phyloP scores from a whole-genome alignment of 2,888 invertebrate genomes.

The Drosophila borborema region DNA sequence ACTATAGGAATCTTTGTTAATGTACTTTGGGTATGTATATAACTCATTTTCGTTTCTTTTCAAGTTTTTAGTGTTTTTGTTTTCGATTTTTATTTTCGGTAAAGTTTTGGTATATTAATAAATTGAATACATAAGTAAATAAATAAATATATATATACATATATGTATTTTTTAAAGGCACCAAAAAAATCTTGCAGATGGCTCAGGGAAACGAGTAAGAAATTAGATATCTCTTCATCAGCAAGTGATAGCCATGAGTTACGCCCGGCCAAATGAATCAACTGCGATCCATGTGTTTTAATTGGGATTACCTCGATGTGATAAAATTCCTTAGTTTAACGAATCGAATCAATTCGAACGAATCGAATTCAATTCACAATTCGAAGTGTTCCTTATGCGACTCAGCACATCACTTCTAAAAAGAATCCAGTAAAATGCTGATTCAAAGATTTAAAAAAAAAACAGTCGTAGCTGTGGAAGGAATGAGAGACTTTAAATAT shows the following conservation, averaged over 20 bases:
- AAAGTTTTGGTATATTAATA: slow-evolving; percentile 14
- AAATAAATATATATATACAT: background rate
- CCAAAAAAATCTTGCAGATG: background rate
- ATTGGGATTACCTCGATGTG: too few species aligned
- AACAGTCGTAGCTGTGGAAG: background rate
- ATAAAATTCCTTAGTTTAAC: too few species aligned
- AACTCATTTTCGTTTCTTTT: slow-evolving; percentile 24
- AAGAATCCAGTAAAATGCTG: background rate
- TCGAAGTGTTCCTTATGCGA: background rate
- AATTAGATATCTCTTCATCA: background rate
- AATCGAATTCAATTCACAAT: background rate
- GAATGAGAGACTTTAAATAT: background rate
- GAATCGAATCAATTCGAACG: too few species aligned
- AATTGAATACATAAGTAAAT: background rate
- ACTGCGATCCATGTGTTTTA: too few species aligned
- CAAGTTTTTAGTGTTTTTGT: too few species aligned
- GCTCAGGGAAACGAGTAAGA: background rate
- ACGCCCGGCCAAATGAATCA: background rate
- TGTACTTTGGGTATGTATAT: slow-evolving; percentile 44
- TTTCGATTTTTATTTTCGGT: slow-evolving; percentile 5
- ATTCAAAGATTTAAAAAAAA: background rate
- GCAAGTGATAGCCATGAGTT: background rate
- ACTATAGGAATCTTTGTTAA: slow-evolving; percentile 73
- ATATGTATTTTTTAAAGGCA: background rate
- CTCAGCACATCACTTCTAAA: too few species aligned